Base-by-base conservation (phyloP, 2,113 vertebrate genomes). In the Oryzias javanicus region DNA sequence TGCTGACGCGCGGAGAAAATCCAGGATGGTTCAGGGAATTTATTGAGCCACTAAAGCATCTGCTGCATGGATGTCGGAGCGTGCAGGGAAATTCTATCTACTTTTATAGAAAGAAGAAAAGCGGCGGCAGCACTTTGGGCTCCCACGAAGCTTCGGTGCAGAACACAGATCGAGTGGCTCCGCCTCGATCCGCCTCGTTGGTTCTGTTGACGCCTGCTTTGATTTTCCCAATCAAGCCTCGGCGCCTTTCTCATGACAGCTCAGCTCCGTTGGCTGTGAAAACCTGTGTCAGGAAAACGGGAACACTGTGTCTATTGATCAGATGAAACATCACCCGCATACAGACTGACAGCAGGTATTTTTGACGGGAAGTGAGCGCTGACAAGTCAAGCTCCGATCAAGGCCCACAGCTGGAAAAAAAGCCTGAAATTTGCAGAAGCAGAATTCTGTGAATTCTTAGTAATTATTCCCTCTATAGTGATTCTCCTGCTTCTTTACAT, bases 261-360 rank as follows among this genome's bases (percentile, higher is more conserved):
- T 80, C 75, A 76, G 85, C 85, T 76, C 61, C 70, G 67, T 12
- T 57, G 47, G 60, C 67, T 10, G 84, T 80, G 79, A 88, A 90
- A 89, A 91, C 86, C 85, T 86, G 78, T 91, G 91, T 91, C 89
- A 92, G 86, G 86, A 87, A 78, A 89, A 90, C 83, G 61, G 73
- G 77, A 89, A 91, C 89, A 90, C 62, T 77, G 79, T 86, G 76
- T 83, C 74, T 85, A 90, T 91, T 81, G 89, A 91, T 90, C 86
- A 59, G 68, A 51, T 87, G 90, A 91, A 91, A 91, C 87, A 71
- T 84, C 72, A 91, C 64, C 87, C 35, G 72, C 60, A 57, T 49
- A 70, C 59, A 6, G 61, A 66, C 54, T 50, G 55, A 10, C 52
- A 61, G 50, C 72, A 69, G 64, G 63, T 79, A 72, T 72, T 72